Evolutionary conservation across 2,797 vertebrate genomes (phyloP).

Genomic region (Sebastes minor): DNA sequence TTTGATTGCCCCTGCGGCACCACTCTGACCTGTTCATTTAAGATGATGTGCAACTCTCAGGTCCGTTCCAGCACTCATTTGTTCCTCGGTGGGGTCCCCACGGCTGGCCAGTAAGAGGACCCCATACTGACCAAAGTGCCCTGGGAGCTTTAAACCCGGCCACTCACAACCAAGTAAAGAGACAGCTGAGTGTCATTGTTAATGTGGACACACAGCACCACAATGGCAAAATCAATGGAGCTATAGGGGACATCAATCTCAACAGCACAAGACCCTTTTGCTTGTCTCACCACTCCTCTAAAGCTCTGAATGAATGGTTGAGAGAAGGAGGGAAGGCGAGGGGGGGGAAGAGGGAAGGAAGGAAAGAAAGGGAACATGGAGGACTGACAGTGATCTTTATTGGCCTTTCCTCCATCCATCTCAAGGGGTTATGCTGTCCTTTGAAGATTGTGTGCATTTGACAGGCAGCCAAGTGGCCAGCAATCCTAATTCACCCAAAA

Average conservation of each 20-base stretch:
- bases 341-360: background rate
- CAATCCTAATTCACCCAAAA: conserved; percentile 66
- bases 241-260: conserved; percentile 86
- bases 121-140: conserved; percentile 68
- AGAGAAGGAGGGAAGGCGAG: conserved; percentile 3
- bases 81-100: conserved; percentile 67
- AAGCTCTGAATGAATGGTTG: conserved; percentile 60
- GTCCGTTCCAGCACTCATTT: conserved; percentile 74
- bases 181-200: conserved; percentile 86
- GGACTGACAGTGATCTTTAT: conserved; percentile 58
- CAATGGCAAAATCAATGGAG: conserved; percentile 87
- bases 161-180: conserved; percentile 80
- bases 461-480: conserved; percentile 65
- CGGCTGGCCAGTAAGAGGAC: conserved; percentile 70
- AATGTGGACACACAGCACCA: conserved; percentile 85
- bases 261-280: conserved; percentile 74
- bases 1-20: conserved; percentile 78
- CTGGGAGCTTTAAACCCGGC: conserved; percentile 79
- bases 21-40: conserved; percentile 83
- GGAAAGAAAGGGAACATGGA: conserved; percentile 10
- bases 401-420: conserved; percentile 64
- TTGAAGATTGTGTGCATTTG: conserved; percentile 66
- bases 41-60: conserved; percentile 82
- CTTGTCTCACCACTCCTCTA: conserved; percentile 66
- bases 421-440: conserved; percentile 62